phyloP scores from a whole-genome alignment of 2,797 vertebrate genomes.

The Selene dorsalis region DNA sequence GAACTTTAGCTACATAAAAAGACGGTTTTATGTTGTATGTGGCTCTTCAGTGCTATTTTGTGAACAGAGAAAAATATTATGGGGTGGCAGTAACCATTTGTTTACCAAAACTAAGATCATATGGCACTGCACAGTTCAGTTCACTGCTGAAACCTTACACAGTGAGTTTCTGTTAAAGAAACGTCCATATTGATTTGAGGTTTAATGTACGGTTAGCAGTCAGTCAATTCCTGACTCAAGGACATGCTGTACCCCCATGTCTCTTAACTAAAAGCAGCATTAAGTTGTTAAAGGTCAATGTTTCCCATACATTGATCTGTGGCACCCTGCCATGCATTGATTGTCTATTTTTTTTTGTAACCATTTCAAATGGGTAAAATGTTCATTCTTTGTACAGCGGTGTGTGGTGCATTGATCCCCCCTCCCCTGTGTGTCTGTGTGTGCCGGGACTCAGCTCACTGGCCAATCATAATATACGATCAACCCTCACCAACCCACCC shows the following conservation, averaged over 20 bases:
- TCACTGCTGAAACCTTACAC: conserved; percentile 30
- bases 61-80: conserved; percentile 2
- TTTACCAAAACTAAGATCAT: background rate
- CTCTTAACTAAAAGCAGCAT: conserved; percentile 39
- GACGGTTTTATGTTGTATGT: background rate
- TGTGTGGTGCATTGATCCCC: background rate
- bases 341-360: too few relatives aligned
- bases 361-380: background rate
- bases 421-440: too few relatives aligned
- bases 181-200: conserved; percentile 37
- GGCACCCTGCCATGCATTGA: too few relatives aligned
- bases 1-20: background rate
- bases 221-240: conserved; percentile 17
- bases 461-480: background rate
- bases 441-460: too few relatives aligned
- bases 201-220: conserved; percentile 38
- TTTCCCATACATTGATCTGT: too few relatives aligned
- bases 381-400: background rate
- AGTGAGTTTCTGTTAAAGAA: conserved; percentile 30
- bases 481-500: background rate
- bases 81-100: background rate
- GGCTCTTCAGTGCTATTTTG: background rate
- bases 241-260: conserved; percentile 27
- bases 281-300: conserved; percentile 12
- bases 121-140: background rate